Evolutionary conservation across 2,797 vertebrate genomes (phyloP), one percentile per base, ranked within the genome.

Genomic region (Bradypodion pumilum): DNA sequence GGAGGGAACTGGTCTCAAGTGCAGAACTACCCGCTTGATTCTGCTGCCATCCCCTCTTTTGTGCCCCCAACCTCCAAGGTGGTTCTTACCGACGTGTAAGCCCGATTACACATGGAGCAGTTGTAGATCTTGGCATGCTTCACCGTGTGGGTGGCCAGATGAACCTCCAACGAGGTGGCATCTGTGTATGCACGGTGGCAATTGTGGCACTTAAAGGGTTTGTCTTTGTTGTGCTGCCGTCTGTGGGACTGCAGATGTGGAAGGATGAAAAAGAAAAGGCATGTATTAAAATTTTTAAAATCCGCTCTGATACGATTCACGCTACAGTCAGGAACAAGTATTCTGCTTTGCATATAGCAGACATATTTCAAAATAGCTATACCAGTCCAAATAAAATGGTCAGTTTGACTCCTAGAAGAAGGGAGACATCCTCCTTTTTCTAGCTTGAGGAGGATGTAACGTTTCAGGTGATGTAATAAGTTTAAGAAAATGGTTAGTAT

Each of bases 191-290:
- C 99, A 89, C 98, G 97, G 94, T 99, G 98, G 95, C 99, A 99
- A 94, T 99, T 98, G 94, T 97, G 96, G 96, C 99, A 99, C 96
- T 99, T 99, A 95, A 97, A 99, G 74, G 99, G 99, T 95, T 99
- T 99, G 95, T 99, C 99, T 96, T 99, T 99, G 95, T 99, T 99
- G 96, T 99, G 99, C 92, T 99, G 99, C 94, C 98, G 97, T 90
- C 99, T 97, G 91, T 99, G 99, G 85, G 98, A 99, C 98, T 99
- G 94, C 40, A 74, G 69, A 60, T 76, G 72, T 0, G 42, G 0
- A 77, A 90, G 74, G 0, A 65, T 78, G 86, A 74, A 32, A 65
- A 76, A 72, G 0, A 4, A 29, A 32, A 49, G 82, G 70, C 86
- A 29, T 68, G 80, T 87, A n/a, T 0, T 2, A 63, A 25, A 9